A percentile compares a stretch with the other conserved stretches of the same genome.
phyloP scores from a whole-genome alignment of 2,797 vertebrate species.

The Ctenopoma kingsleyae region DNA sequence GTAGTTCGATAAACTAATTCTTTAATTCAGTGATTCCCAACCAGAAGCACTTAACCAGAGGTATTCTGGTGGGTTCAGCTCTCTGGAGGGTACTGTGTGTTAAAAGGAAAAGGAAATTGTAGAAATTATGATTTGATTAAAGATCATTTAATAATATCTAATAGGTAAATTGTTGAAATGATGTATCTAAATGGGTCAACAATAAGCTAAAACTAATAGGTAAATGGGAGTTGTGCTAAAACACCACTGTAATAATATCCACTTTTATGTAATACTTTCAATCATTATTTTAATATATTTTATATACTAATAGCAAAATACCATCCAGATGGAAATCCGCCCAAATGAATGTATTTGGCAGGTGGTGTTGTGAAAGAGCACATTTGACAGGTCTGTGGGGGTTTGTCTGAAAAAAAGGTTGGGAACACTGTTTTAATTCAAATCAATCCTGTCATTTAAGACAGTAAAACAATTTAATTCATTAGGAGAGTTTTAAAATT shows the following conservation, averaged over 20 bases:
- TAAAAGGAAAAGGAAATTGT: not conserved
- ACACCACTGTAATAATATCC: not conserved
- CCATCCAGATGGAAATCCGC: not conserved
- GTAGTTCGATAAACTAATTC: not conserved
- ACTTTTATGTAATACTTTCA: not conserved
- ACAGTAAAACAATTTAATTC: not conserved
- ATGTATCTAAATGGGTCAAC: not conserved
- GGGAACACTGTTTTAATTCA: constrained; percentile 40
- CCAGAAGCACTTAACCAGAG: not conserved
- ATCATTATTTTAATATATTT: too few species aligned
- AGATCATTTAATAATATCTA: not conserved
- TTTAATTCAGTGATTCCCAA: constrained; percentile 47
- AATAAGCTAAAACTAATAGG: not conserved
- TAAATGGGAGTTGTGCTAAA: not conserved
- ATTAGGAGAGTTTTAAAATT: constrained; percentile 4
- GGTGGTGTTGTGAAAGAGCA: not conserved
- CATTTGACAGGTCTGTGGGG: not conserved
- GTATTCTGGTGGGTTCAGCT: not conserved
- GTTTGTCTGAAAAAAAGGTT: constrained; percentile 10
- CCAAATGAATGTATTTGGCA: not conserved
- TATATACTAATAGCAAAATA: not conserved
- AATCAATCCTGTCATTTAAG: constrained; percentile 30
- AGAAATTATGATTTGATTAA: not conserved
- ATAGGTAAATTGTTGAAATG: not conserved
- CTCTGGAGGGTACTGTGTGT: not conserved